phyloP scores from a whole-genome alignment of 2,888 invertebrate species.

The Lobophora halterata region DNA sequence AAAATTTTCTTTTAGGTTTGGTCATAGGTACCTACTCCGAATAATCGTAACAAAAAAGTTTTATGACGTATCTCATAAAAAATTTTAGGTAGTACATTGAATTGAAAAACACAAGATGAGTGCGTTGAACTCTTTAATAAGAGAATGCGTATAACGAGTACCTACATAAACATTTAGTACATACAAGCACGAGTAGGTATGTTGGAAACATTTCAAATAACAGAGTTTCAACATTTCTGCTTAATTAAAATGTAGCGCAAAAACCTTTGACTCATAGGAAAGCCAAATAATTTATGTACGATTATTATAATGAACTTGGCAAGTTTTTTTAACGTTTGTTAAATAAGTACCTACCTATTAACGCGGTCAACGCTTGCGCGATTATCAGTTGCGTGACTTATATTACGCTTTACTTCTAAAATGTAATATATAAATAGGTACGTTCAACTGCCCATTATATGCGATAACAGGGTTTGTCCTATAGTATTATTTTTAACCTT shows the following conservation, averaged over 20 bases:
- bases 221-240: slow-evolving; percentile 6
- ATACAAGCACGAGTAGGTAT: too few relatives aligned
- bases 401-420: slow-evolving; percentile 24
- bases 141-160: slow-evolving; percentile 3
- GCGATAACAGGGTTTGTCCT: slow-evolving; percentile 32
- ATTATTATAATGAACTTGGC: slow-evolving; percentile 12
- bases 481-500: slow-evolving; percentile 31
- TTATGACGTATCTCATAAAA: too few relatives aligned
- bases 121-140: slow-evolving; percentile 33
- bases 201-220: slow-evolving; percentile 11
- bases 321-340: slow-evolving; percentile 23
- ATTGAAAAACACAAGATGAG: slow-evolving; percentile 26
- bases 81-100: too few relatives aligned
- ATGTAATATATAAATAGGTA: slow-evolving; percentile 32
- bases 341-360: too few relatives aligned
- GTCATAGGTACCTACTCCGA: too few relatives aligned
- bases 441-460: slow-evolving; percentile 32
- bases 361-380: slow-evolving; percentile 15
- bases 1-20: too few relatives aligned
- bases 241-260: slow-evolving; percentile 15
- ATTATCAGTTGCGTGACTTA: slow-evolving; percentile 40
- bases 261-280: slow-evolving; percentile 13
- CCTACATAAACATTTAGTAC: neutral
- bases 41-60: too few relatives aligned
- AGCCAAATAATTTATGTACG: slow-evolving; percentile 9